Conservation (phyloP, 2,888 invertebrate species). For the Nephrotoma flavescens region DNA sequence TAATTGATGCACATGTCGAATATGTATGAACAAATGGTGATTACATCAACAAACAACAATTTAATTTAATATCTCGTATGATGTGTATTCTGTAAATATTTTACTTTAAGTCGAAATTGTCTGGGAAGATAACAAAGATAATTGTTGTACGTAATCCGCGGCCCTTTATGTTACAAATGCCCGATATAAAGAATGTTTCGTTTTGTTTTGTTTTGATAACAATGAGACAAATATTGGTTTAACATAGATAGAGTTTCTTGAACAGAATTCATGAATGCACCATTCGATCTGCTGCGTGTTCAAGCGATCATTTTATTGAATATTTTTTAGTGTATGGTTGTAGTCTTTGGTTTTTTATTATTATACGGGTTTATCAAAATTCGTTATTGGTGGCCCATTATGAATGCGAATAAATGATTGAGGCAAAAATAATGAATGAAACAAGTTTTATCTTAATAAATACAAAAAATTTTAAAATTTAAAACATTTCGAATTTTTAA, state of each 20-base stretch:
- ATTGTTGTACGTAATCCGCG: neutral
- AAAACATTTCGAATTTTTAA: neutral
- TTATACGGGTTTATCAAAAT: neutral
- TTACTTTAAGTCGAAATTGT: neutral
- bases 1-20: neutral
- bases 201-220: neutral
- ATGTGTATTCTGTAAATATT: neutral
- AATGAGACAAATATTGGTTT: neutral
- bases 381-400: neutral
- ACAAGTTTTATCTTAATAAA: neutral
- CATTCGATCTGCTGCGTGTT: neutral
- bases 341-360: neutral
- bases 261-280: neutral
- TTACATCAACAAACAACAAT: neutral
- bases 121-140: neutral
- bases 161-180: neutral
- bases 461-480: neutral
- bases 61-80: neutral
- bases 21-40: neutral
- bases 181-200: neutral
- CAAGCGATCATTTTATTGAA: neutral
- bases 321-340: neutral
- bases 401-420: neutral
- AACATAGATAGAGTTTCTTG: neutral
- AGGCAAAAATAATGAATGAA: neutral